Evolutionary conservation across 2,797 vertebrate species (phyloP).

Genomic region (Gymnodraco acuticeps): DNA sequence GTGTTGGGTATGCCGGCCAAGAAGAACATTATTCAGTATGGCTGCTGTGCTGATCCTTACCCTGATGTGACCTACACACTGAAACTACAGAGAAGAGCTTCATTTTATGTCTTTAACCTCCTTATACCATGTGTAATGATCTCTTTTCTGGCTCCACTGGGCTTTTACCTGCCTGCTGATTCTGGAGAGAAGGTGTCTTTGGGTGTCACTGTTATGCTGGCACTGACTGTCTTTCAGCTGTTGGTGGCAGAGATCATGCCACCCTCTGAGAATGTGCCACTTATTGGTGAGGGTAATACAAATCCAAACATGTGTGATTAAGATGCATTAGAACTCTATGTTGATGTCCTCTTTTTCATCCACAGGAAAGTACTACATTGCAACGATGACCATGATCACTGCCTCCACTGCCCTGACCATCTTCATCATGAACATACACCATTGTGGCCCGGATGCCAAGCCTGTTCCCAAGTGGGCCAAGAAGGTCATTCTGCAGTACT

Average conservation of each 20-base stretch:
- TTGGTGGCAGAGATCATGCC: constrained; percentile 96
- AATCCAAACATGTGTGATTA: neutral
- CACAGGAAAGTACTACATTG: constrained; percentile 95
- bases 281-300: constrained; percentile 88
- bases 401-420: constrained; percentile 94
- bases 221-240: constrained; percentile 95
- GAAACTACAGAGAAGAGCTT: constrained; percentile 89
- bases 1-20: constrained; percentile 91
- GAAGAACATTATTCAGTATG: constrained; percentile 88
- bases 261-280: constrained; percentile 92
- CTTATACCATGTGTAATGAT: constrained; percentile 95
- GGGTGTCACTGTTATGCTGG: constrained; percentile 93
- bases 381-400: constrained; percentile 96
- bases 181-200: constrained; percentile 95
- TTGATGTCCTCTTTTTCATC: constrained; percentile 24
- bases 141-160: constrained; percentile 92
- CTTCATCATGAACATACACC: constrained; percentile 95
- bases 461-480: constrained; percentile 92
- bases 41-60: constrained; percentile 95
- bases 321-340: neutral
- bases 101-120: constrained; percentile 94
- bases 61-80: constrained; percentile 93
- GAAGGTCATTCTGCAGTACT: constrained; percentile 87
- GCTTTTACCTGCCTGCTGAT: constrained; percentile 94
- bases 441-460: constrained; percentile 91